A percentile compares a stretch with the other conserved stretches of the same genome.
Evolutionary conservation across 2,797 vertebrate species (phyloP).

Genomic region (Sternarchorhynchus goeldii): DNA sequence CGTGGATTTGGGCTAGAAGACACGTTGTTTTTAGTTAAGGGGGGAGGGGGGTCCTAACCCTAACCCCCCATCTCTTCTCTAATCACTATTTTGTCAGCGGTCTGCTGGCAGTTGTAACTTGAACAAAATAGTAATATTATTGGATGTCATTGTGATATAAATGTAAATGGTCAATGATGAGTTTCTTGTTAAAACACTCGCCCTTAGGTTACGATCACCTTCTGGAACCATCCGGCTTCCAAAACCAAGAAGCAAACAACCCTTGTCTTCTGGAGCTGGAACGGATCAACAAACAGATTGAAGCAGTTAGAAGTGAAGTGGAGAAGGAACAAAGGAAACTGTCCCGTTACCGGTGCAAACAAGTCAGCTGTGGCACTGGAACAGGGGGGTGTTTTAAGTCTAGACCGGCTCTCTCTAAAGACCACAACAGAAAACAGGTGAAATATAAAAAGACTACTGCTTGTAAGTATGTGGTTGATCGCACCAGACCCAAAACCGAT

Average conservation of each 20-base stretch:
- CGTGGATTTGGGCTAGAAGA: not conserved
- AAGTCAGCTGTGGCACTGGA: conserved; percentile 45
- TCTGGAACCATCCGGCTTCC: not conserved
- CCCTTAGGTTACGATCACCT: conserved; percentile 55
- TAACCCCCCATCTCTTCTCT: too few species aligned
- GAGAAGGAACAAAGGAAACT: conserved; percentile 75
- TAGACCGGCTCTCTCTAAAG: conserved; percentile 46
- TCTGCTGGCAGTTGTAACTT: too few species aligned
- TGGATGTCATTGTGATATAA: too few species aligned
- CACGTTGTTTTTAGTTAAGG: too few species aligned
- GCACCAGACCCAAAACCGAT: conserved; percentile 74
- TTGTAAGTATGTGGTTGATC: conserved; percentile 75
- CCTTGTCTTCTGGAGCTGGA: conserved; percentile 71
- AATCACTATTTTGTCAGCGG: not conserved
- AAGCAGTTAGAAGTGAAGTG: conserved; percentile 73
- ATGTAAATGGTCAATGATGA: not conserved
- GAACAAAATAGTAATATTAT: not conserved
- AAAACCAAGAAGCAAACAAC: conserved; percentile 50
- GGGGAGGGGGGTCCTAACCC: too few species aligned
- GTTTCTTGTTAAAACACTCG: not conserved
- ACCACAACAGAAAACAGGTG: conserved; percentile 37
- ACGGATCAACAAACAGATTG: conserved; percentile 75
- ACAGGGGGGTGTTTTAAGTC: conserved; percentile 27
- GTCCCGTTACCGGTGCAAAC: conserved; percentile 64
- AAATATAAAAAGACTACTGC: conserved; percentile 30